These are phyloP conservation scores for Solenodon paradoxus DNA, from an alignment of 2,113 vertebrate genomes.

Conservation along the genomic window DNA sequence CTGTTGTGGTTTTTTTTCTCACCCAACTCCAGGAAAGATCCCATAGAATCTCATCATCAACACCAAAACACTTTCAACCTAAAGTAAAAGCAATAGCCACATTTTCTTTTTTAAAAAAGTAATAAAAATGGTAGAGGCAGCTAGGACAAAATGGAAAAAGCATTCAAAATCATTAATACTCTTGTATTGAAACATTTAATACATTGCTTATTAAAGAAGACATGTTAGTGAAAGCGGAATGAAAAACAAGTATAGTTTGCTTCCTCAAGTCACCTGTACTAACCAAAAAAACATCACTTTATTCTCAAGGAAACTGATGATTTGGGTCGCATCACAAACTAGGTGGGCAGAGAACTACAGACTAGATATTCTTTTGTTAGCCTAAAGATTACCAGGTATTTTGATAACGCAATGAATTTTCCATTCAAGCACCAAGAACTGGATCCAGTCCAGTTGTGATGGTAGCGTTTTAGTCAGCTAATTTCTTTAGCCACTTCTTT, in stretches of 20 bases:
- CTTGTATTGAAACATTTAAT: not conserved
- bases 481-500: constrained; percentile 27
- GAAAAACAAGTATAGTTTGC: not conserved
- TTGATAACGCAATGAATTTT: not conserved
- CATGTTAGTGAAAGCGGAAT: constrained; percentile 10
- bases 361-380: not conserved
- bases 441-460: not conserved
- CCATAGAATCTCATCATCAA: not conserved
- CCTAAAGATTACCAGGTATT: not conserved
- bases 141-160: not conserved
- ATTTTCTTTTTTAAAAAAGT: too few relatives aligned
- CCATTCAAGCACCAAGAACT: not conserved
- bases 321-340: not conserved
- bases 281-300: not conserved
- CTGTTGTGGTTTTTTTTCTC: not conserved
- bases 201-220: constrained; percentile 15
- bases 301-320: constrained; percentile 11
- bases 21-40: not conserved
- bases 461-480: not conserved
- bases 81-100: not conserved
- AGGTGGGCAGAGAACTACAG: not conserved
- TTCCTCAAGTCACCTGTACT: not conserved
- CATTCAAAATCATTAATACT: not conserved
- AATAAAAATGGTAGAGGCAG: too few relatives aligned
- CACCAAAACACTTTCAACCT: not conserved